Evolutionary conservation across 2,888 invertebrate genomes (phyloP).

Genomic region (Melipona bicolor): DNA sequence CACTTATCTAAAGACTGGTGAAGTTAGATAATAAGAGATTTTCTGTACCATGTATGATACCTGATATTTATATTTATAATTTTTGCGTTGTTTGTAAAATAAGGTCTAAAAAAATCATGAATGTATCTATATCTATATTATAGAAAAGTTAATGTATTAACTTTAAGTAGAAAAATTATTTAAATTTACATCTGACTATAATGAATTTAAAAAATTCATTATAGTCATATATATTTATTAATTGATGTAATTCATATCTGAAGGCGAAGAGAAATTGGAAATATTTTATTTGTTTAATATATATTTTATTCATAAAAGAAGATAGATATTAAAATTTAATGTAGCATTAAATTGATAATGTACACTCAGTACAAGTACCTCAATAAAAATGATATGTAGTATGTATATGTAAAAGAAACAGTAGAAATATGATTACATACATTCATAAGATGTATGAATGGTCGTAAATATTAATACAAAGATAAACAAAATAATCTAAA

Average conservation of each 20-base stretch:
- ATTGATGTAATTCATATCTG: slow-evolving; percentile 47
- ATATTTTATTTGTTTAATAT: slow-evolving; percentile 50
- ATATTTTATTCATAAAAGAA: slow-evolving; percentile 67
- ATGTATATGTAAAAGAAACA: slow-evolving; percentile 44
- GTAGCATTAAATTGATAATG: slow-evolving; percentile 51
- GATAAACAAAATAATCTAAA: slow-evolving; percentile 38
- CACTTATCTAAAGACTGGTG: slow-evolving; percentile 52
- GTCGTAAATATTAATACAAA: slow-evolving; percentile 50
- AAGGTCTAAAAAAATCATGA: slow-evolving; percentile 49
- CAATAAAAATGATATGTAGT: slow-evolving; percentile 59
- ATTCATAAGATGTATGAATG: slow-evolving; percentile 47
- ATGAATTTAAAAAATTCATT: slow-evolving; percentile 12
- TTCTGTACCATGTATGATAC: slow-evolving; percentile 67
- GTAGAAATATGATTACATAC: slow-evolving; percentile 39
- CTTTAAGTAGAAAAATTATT: slow-evolving; percentile 53
- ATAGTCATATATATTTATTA: slow-evolving; percentile 47
- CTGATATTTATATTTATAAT: slow-evolving; percentile 66
- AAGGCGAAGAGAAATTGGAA: slow-evolving; percentile 26
- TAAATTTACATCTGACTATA: slow-evolving; percentile 48
- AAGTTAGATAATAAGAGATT: slow-evolving; percentile 49
- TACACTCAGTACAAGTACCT: slow-evolving; percentile 62
- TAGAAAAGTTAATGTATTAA: slow-evolving; percentile 34
- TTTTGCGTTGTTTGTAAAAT: slow-evolving; percentile 53
- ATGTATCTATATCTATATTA: slow-evolving; percentile 42
- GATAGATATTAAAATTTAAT: slow-evolving; percentile 64